Evolutionary conservation across 2,113 vertebrate genomes (phyloP), one percentile per base, ranked within the genome.

Genomic region (Cavia porcellus): DNA sequence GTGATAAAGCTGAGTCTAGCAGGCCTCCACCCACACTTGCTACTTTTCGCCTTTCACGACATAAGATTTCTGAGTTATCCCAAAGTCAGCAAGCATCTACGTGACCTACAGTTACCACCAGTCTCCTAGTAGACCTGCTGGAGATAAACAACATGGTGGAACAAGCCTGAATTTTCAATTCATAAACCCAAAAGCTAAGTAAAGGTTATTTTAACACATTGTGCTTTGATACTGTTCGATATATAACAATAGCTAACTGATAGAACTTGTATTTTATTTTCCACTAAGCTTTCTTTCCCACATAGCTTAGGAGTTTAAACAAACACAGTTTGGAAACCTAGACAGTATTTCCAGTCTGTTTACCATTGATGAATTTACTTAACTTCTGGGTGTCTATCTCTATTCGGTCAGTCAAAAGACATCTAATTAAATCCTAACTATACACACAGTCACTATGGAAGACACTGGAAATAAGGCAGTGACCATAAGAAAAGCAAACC

Each of bases 181-280:
- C 5, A 35, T 6, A 55, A 79, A 75, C 84, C 89, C 11, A 5
- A 83, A 90, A 74, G 6, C 12, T 30, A 89, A 81, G 57, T 64
- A 74, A 66, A 84, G 35, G 7, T 80, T 86, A 70, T 75, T 81
- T 94, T 79, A 79, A 57, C 12, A n/a, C 42, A 77, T 61, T 47
- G 62, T 68, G 32, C 72, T 86, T 90, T 89, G 14, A 10, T 62
- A 1, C 17, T 88, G 6, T 83, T 89, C 30, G 3, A 64, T 92
- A 82, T 55, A 19, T 61, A 82, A 12, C 4, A 57, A 38, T 32
- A 28, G 11, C 30, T 88, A 93, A 86, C 17, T 24, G 10, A 59
- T 45, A 68, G 0, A 86, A 32, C 24, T 19, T 77, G 10, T 86
- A 17, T 77, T 96, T 90, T 94, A 61, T 57, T 86, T 97, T 94